Conservation (phyloP, 2,888 invertebrate genomes). For the Cylloceria caligata region DNA sequence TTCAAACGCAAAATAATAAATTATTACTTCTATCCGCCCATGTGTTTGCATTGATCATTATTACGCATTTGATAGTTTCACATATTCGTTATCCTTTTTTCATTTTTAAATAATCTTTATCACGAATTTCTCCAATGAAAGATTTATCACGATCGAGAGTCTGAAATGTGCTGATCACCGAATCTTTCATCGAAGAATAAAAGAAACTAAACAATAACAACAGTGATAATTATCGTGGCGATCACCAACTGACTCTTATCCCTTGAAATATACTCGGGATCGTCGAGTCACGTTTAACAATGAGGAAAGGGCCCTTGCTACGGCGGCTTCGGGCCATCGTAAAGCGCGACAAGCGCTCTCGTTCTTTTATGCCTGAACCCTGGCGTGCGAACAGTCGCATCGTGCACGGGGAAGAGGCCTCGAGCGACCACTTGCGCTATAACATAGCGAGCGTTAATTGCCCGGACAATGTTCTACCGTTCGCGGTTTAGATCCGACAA, state of each 20-base stretch:
- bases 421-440: not conserved
- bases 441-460: constrained; percentile 50
- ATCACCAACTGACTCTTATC: constrained; percentile 78
- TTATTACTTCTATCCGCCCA: too few relatives aligned
- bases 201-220: constrained; percentile 53
- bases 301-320: constrained; percentile 50
- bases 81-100: not conserved
- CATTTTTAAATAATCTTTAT: not conserved
- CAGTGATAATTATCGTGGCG: constrained; percentile 74
- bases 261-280: constrained; percentile 55
- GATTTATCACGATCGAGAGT: not conserved
- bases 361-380: constrained; percentile 52
- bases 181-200: constrained; percentile 23
- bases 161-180: not conserved
- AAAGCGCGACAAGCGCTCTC: constrained; percentile 57
- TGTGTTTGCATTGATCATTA: not conserved
- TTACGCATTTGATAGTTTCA: not conserved
- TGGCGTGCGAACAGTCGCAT: constrained; percentile 29
- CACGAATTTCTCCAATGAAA: not conserved
- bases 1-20: not conserved
- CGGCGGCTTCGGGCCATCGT: constrained; percentile 43
- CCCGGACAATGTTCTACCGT: constrained; percentile 55
- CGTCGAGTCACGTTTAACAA: constrained; percentile 68
- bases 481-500: constrained; percentile 61
- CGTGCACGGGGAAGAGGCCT: constrained; percentile 6